A percentile compares a stretch with the other conserved stretches of the same genome.
These are phyloP conservation scores for Apis dorsata DNA, from an alignment of 1,140 invertebrate species.

Conservation along the genomic window DNA sequence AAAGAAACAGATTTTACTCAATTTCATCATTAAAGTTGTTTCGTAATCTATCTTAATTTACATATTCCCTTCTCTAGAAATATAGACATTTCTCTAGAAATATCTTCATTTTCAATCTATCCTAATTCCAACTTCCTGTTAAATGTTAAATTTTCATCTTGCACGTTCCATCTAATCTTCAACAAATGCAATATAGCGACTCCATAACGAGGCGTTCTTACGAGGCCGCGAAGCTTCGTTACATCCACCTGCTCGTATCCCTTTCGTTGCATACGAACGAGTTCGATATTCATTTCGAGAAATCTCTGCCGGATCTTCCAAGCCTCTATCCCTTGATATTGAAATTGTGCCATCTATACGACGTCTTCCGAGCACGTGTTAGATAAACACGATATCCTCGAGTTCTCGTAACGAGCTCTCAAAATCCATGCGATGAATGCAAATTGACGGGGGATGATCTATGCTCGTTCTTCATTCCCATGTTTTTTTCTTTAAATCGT, in stretches of 20 bases:
- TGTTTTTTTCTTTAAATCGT: neutral
- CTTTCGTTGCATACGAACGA: neutral
- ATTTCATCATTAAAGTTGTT: no score
- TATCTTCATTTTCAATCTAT: neutral
- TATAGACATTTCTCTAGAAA: no score
- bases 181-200: neutral
- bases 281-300: constrained; percentile 5
- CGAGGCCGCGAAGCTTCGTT: neutral
- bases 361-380: neutral
- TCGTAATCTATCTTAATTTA: no score
- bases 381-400: neutral
- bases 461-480: neutral
- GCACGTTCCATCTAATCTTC: neutral
- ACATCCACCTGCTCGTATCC: neutral
- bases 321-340: neutral
- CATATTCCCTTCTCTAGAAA: no score
- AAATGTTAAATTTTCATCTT: neutral
- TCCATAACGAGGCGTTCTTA: neutral
- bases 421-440: neutral
- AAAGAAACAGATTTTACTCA: no score
- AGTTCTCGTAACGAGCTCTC: neutral
- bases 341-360: neutral
- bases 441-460: neutral
- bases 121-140: neutral
- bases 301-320: neutral